phyloP scores from a whole-genome alignment of 2,113 vertebrate genomes.

The Condylura cristata region DNA sequence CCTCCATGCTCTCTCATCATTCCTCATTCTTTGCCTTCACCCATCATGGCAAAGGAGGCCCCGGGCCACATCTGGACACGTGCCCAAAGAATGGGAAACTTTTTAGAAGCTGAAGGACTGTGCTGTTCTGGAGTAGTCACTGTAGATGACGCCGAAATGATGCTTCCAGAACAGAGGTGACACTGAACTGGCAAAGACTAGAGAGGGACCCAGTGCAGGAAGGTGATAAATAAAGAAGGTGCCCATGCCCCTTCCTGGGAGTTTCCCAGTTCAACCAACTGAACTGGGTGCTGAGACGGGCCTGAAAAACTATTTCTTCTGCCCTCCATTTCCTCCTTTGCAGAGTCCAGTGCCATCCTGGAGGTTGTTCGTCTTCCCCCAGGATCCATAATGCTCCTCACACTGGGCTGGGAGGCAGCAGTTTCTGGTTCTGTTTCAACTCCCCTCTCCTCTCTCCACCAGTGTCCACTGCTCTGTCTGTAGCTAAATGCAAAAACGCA shows the following conservation, averaged over 20 bases:
- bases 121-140: neutral
- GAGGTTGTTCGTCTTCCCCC: neutral
- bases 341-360: no score
- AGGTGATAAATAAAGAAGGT: neutral
- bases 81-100: neutral
- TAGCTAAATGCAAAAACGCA: neutral
- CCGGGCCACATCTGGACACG: neutral
- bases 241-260: no score
- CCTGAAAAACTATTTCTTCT: neutral
- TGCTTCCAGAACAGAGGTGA: neutral
- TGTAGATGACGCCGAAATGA: neutral
- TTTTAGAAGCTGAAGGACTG: neutral
- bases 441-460: neutral
- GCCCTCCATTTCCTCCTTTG: neutral
- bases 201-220: neutral
- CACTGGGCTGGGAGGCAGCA: neutral
- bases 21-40: neutral
- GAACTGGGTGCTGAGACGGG: neutral
- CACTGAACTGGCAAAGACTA: neutral
- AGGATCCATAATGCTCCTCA: neutral
- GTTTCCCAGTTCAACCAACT: neutral
- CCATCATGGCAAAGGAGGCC: neutral
- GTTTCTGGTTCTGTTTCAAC: neutral
- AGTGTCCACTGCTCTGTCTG: fast-evolving
- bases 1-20: neutral